phyloP scores from a whole-genome alignment of 1,140 invertebrate genomes.

The Potamilus streckersoni region DNA sequence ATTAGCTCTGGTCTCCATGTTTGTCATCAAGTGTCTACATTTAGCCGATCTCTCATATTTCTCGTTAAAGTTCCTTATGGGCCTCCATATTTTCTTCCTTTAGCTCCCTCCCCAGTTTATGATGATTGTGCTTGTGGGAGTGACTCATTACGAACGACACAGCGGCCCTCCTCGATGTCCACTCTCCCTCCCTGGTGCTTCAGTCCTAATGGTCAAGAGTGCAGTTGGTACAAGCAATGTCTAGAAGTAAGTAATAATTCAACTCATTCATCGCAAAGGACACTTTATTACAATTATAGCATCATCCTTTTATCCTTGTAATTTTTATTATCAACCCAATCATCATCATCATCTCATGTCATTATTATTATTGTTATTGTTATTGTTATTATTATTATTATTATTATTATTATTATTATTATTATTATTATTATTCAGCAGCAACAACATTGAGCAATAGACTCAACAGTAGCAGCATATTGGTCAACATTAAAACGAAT shows the following conservation, averaged over 20 bases:
- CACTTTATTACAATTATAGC: not conserved
- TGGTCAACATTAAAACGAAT: too few species aligned
- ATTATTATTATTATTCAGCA: too few species aligned
- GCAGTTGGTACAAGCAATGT: constrained; percentile 3
- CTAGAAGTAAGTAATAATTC: not conserved
- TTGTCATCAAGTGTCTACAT: too few species aligned
- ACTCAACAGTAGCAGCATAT: too few species aligned
- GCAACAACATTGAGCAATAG: too few species aligned
- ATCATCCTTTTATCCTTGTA: not conserved
- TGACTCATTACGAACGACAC: not conserved
- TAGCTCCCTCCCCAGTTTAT: constrained; percentile 2
- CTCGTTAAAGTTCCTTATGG: too few species aligned
- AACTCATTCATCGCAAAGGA: not conserved
- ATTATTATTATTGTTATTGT: not conserved
- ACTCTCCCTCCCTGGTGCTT: not conserved
- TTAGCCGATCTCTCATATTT: too few species aligned
- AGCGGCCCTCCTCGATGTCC: too few species aligned
- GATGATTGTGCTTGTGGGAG: constrained; percentile 14
- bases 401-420: too few species aligned
- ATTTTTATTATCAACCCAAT: not conserved
- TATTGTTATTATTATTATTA: not conserved
- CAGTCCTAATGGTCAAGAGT: constrained; percentile 10
- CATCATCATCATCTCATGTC: not conserved
- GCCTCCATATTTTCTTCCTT: too few species aligned
- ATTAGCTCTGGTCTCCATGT: too few species aligned